Conservation (phyloP, 1,140 invertebrate species). For the Drosophila carrolli region DNA sequence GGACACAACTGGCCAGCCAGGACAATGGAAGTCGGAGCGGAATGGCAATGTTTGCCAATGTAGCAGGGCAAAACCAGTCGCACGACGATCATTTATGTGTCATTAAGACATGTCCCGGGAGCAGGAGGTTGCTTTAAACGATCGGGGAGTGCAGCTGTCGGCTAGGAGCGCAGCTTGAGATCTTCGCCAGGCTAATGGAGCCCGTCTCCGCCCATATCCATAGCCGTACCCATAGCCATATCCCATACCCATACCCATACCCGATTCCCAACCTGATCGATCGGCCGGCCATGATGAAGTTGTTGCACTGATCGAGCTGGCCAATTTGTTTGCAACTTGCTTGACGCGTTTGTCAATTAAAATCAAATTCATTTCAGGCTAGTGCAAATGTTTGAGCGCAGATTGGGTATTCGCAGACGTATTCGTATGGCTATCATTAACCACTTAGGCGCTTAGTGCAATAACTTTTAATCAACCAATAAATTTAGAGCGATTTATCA, state of each 20-base stretch:
- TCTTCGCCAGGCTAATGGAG: slow-evolving; percentile 62
- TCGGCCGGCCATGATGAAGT: slow-evolving; percentile 65
- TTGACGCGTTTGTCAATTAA: slow-evolving; percentile 81
- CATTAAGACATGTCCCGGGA: slow-evolving; percentile 58
- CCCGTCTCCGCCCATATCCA: slow-evolving; percentile 55
- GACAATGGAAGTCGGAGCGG: slow-evolving; percentile 16
- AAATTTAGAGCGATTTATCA: slow-evolving; percentile 80
- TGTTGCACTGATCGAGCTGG: slow-evolving; percentile 62
- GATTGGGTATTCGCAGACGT: slow-evolving; percentile 17
- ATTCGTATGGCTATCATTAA: slow-evolving; percentile 65
- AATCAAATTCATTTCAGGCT: slow-evolving; percentile 74
- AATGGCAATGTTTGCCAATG: slow-evolving; percentile 57
- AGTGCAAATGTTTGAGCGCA: slow-evolving; percentile 41
- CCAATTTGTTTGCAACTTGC: slow-evolving; percentile 73
- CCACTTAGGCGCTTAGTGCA: slow-evolving; percentile 78
- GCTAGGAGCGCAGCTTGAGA: slow-evolving; percentile 49
- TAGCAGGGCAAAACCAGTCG: slow-evolving; percentile 41
- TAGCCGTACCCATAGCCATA: not conserved
- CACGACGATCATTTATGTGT: slow-evolving; percentile 73
- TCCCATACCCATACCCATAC: not conserved
- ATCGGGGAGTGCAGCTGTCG: slow-evolving; percentile 31
- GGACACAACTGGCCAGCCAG: slow-evolving; percentile 21
- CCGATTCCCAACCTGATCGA: slow-evolving; percentile 22
- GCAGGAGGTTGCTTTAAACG: slow-evolving; percentile 17
- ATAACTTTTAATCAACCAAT: slow-evolving; percentile 83